phyloP scores from a whole-genome alignment of 2,888 invertebrate species.

The Drosophila fulvimacula region DNA sequence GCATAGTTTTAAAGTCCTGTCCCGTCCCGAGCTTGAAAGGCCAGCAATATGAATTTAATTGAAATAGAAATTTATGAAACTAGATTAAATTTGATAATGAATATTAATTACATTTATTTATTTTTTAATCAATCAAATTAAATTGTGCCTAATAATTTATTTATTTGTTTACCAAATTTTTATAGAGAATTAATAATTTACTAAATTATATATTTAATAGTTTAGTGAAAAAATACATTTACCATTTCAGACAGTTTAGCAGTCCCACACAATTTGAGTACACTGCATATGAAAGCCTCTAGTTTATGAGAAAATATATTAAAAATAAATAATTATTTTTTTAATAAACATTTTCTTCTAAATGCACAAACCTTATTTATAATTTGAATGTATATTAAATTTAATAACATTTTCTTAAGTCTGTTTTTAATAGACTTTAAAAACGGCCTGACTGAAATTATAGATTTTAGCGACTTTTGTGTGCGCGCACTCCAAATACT shows the following conservation, averaged over 20 bases:
- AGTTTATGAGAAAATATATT: neutral
- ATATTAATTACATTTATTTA: neutral
- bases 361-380: neutral
- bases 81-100: neutral
- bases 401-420: neutral
- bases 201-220: neutral
- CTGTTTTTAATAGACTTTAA: neutral
- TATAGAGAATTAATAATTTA: neutral
- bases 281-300: neutral
- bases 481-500: conserved; percentile 13
- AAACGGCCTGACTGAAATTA: neutral
- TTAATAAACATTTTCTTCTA: neutral
- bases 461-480: neutral
- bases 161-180: too few species aligned
- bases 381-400: neutral
- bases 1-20: conserved; percentile 42
- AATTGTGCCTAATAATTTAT: neutral
- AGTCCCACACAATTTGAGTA: neutral
- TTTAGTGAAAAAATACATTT: neutral
- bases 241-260: neutral
- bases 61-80: conserved; percentile 6
- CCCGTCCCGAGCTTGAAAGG: neutral
- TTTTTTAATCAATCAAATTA: neutral
- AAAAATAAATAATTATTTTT: conserved; percentile 1
- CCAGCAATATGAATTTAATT: neutral